Percentiles rank a stretch among this genome's conserved stretches.
phyloP scores from a whole-genome alignment of 2,888 invertebrate genomes.

The Sinopyrophorus schimmeli region DNA sequence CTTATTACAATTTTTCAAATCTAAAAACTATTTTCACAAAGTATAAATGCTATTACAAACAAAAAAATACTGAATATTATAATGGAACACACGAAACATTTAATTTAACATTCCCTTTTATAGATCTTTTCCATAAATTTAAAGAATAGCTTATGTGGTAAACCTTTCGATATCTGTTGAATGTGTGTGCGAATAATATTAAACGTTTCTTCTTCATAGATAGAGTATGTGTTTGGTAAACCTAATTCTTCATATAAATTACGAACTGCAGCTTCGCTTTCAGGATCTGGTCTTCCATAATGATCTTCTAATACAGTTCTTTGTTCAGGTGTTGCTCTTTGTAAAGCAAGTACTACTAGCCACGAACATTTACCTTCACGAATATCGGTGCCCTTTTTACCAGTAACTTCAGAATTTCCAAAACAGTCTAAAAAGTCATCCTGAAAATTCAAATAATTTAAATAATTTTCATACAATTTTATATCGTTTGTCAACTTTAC shows the following conservation, averaged over 20 bases:
- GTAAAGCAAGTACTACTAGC: conserved; percentile 87
- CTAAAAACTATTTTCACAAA: conserved; percentile 4
- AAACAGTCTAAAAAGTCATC: conserved; percentile 92
- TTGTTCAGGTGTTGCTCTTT: conserved; percentile 73
- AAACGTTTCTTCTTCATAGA: conserved; percentile 82
- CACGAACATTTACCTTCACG: conserved; percentile 96
- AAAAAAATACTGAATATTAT: conserved; percentile 6
- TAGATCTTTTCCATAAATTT: conserved; percentile 82
- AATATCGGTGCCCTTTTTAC: conserved; percentile 91
- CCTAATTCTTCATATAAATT: conserved; percentile 77
- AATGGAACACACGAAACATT: neutral
- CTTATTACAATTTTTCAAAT: conserved; percentile 6
- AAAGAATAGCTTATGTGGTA: conserved; percentile 81
- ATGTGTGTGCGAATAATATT: conserved; percentile 81
- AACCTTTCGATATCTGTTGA: conserved; percentile 78
- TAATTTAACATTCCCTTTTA: conserved; percentile 63
- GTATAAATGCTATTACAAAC: too few relatives aligned
- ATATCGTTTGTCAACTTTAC: conserved; percentile 65
- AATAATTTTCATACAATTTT: neutral
- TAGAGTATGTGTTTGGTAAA: conserved; percentile 74
- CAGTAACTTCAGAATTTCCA: conserved; percentile 81
- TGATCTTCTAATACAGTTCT: conserved; percentile 73
- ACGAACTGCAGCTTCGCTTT: conserved; percentile 70
- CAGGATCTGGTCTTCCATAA: conserved; percentile 71
- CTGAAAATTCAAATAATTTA: conserved; percentile 52